phyloP scores from a whole-genome alignment of 2,797 vertebrate genomes.

The Cottoperca gobio region DNA sequence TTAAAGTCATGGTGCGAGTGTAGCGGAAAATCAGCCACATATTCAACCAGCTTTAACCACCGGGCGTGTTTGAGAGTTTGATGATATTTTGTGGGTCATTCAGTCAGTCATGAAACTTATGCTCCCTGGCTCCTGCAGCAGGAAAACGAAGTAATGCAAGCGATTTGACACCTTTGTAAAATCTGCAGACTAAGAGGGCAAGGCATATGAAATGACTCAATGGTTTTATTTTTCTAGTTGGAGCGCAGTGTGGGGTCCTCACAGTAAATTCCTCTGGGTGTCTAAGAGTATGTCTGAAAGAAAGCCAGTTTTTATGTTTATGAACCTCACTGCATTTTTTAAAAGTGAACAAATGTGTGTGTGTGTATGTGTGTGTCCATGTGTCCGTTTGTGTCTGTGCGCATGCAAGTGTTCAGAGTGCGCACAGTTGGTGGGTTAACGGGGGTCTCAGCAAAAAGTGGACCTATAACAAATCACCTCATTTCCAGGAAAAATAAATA shows the following conservation, averaged over 20 bases:
- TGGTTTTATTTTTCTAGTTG: constrained; percentile 56
- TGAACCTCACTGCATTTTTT: constrained; percentile 62
- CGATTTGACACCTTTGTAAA: constrained; percentile 51
- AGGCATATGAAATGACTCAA: constrained; percentile 52
- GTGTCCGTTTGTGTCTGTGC: constrained; percentile 18
- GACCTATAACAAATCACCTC: constrained; percentile 66
- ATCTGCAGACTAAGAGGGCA: constrained; percentile 50
- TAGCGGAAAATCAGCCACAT: neutral
- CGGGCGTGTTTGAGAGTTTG: neutral
- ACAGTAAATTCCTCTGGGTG: constrained; percentile 65
- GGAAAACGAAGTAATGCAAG: constrained; percentile 35
- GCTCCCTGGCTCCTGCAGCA: constrained; percentile 25
- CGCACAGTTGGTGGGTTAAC: constrained; percentile 58
- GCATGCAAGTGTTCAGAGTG: constrained; percentile 14
- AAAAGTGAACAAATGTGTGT: constrained; percentile 49
- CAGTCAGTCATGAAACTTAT: neutral
- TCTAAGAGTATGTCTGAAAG: constrained; percentile 53
- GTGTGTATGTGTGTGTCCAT: no score
- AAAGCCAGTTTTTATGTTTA: constrained; percentile 59
- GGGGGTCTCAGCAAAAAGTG: constrained; percentile 63
- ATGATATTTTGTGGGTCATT: constrained; percentile 1
- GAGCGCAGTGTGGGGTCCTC: constrained; percentile 55
- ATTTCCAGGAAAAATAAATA: constrained; percentile 77
- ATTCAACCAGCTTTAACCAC: neutral
- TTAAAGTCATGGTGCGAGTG: neutral